Percentiles rank a stretch among this genome's conserved stretches.
These are phyloP conservation scores for Hydropsyche tenuis DNA, from an alignment of 1,140 invertebrate species.

Conservation along the genomic window DNA sequence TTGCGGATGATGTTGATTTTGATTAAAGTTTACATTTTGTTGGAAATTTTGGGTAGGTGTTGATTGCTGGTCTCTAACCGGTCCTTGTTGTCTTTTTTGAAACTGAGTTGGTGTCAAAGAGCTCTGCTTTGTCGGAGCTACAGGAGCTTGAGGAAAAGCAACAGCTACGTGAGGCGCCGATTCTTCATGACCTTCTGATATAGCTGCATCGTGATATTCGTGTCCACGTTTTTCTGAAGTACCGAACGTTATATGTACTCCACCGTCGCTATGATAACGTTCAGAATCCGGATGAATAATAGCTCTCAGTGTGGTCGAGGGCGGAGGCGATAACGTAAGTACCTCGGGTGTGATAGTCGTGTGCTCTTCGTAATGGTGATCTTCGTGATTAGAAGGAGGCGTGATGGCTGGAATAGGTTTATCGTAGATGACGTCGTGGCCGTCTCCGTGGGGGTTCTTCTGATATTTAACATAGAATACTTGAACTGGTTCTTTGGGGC, in stretches of 20 bases:
- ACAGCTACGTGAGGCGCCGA: slow-evolving; percentile 67
- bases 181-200: slow-evolving; percentile 62
- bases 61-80: slow-evolving; percentile 53
- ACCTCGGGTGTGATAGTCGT: slow-evolving; percentile 59
- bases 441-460: slow-evolving; percentile 73
- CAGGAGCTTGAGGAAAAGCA: slow-evolving; percentile 61
- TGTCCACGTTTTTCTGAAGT: slow-evolving; percentile 59
- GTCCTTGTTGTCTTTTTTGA: slow-evolving; percentile 49
- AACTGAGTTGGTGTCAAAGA: slow-evolving; percentile 37
- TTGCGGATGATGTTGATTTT: slow-evolving; percentile 54
- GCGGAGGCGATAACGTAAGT: slow-evolving; percentile 62
- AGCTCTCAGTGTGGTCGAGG: slow-evolving; percentile 78
- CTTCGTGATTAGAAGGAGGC: slow-evolving; percentile 68
- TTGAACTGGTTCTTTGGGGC: slow-evolving; percentile 82
- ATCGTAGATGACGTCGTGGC: slow-evolving; percentile 77
- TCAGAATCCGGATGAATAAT: slow-evolving; percentile 86
- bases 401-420: slow-evolving; percentile 76
- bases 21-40: slow-evolving; percentile 44
- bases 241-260: slow-evolving; percentile 78
- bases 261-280: slow-evolving; percentile 76
- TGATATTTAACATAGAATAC: slow-evolving; percentile 91
- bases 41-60: slow-evolving; percentile 22
- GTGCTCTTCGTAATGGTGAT: slow-evolving; percentile 63
- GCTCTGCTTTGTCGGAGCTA: slow-evolving; percentile 52
- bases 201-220: slow-evolving; percentile 61